A percentile compares a stretch with the other conserved stretches of the same genome.
These are phyloP conservation scores for Temnothorax longispinosus DNA, from an alignment of 1,140 invertebrate genomes.

Conservation along the genomic window DNA sequence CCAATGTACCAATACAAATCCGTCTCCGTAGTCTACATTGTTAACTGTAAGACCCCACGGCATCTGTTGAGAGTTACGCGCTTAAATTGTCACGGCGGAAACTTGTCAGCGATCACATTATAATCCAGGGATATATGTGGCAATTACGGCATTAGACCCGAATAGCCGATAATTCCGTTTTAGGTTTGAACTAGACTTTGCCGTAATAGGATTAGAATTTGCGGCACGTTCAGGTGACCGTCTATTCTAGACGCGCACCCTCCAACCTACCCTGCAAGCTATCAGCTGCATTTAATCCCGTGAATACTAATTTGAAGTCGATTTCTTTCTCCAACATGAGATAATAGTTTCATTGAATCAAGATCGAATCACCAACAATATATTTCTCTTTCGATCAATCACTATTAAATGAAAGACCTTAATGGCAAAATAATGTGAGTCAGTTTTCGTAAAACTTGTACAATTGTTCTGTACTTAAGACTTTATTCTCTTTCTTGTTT, in stretches of 20 bases:
- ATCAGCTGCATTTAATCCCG: neutral
- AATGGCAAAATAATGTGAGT: neutral
- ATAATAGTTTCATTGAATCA: neutral
- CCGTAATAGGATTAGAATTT: constrained; percentile 59
- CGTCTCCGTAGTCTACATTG: neutral
- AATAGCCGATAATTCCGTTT: constrained; percentile 53
- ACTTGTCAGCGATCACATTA: constrained; percentile 34
- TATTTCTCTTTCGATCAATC: neutral
- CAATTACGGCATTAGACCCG: constrained; percentile 44
- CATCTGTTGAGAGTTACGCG: constrained; percentile 19
- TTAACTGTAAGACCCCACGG: neutral
- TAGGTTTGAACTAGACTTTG: constrained; percentile 54
- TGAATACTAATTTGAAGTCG: neutral
- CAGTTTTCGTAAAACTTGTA: neutral
- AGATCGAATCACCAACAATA: neutral
- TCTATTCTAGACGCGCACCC: constrained; percentile 67
- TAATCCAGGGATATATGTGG: constrained; percentile 38
- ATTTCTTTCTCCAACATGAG: neutral
- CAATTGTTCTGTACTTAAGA: neutral
- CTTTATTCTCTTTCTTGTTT: neutral
- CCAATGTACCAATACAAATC: neutral
- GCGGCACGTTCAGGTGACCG: constrained; percentile 56
- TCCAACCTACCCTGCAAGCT: neutral
- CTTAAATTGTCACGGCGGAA: constrained; percentile 20
- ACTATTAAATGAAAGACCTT: neutral